Evolutionary conservation across 2,797 vertebrate species (phyloP), one percentile per base, ranked within the genome.

Genomic region (Anomalospiza imberbis): DNA sequence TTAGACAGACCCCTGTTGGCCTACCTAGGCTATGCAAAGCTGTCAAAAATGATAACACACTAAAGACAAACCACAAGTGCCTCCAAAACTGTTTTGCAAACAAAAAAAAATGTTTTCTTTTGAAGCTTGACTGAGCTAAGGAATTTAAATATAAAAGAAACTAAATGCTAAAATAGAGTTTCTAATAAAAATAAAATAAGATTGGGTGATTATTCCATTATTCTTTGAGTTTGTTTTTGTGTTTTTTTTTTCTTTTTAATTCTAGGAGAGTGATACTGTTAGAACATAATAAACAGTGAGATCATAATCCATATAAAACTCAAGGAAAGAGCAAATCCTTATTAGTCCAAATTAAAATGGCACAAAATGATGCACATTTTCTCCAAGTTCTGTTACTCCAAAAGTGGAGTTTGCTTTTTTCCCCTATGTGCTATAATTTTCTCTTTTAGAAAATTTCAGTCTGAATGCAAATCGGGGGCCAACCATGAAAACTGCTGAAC

Each of bases 1-100:
- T 98, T 98, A 98, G 97, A 98, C 98, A 98, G 98, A 98, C 98
- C 98, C 98, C 98, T 98, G 97, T 98, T 98, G 98, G 98, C 97
- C 97, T 98, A 97, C 78, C 79, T 96, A 97, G 98, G 97, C 97
- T 98, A 97, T 98, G 98, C 97, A 98, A 98, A 98, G 97, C 98
- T 98, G 98, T 98, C 97, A 97, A 93, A 98, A 97, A 98, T 95
- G 98, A 98, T 98, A 98, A 98, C 96, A 83, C 89, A 85, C 94
- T 88, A 93, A 98, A 97, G 97, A 96, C 97, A 97, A 98, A 98
- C 96, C 97, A 97, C 91, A 97, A 97, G 96, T 97, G 96, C 96
- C 97, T 94, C 95, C 94, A 92, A 97, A 97, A 97, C 93, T 96
- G 95, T 91, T 96, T 96, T 94, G 89, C 95, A 97, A 98, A 96